Evolutionary conservation across 2,888 invertebrate species (phyloP), one percentile per base, ranked within the genome.

Genomic region (Apodemia mormo): DNA sequence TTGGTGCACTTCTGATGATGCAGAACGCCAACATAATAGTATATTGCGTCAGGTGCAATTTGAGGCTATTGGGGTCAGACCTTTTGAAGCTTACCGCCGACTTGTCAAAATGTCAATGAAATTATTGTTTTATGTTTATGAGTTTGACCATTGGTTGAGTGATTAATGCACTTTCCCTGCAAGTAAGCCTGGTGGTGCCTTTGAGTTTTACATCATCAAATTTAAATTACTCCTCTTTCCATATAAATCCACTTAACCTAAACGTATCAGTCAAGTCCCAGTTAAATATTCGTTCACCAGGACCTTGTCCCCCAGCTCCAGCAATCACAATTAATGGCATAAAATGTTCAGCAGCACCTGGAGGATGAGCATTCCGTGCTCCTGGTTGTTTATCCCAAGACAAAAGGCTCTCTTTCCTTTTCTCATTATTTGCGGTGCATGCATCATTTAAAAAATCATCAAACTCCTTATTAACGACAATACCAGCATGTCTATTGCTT

Each of bases 251-350:
- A 68, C 92, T 90, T 5, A 93, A 76, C 75, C 90, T 84, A 73
- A 92, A 92, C 2, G 82, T 85, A 0, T 82, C 82, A 65, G 84
- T 78, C 84, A 90, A 82, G 68, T 92, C 92, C 90, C 92, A 92
- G 43, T 90, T 90, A 66, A 92, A 91, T n/a, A 92, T 84, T 40
- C 88, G 79, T 69, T 89, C 79, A 0, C 88, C 92, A 0, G 83
- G 77, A 14, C 82, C 81, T 0, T 84, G 72, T 0, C 92, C 92
- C 0, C 92, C 92, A 0, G 92, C 92, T 0, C 92, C 92, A 0
- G 92, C 92, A 0, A 89, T 77, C 0, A 93, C 92, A 1, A 92
- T 80, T 14, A 92, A 76, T 0, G 92, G 92, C 92, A 93, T 92
- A 12, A 93, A 86, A 78, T 93, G 92, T 70, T 93, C 92, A 0